Base-by-base conservation (phyloP, 1,140 invertebrate species). In the Aphelenchoides fujianensis region DNA sequence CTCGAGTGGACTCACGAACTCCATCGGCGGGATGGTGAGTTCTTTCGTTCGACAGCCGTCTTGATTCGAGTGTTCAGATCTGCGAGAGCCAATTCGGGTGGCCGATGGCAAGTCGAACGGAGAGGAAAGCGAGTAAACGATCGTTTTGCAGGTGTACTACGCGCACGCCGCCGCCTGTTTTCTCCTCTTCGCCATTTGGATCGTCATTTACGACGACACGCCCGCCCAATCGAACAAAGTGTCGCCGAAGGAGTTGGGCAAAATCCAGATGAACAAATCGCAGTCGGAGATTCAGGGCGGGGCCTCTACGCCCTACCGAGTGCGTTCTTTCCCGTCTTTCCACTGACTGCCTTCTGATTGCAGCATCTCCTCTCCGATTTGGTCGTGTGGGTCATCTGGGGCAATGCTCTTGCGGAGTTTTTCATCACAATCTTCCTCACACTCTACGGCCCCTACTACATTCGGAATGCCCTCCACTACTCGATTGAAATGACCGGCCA, bases 381-480 rank as follows among this genome's bases (percentile, higher is more conserved):
- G 23, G 68, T 70, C 0, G 36, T 72, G 23, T 2, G 34, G 0
- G 72, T 67, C 23, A 37, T 72, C 30, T 72, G 70, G 70, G 16
- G 70, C 3, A 73, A 73, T 30, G 70, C 70, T 23, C 27, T 72
- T 0, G 53, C 70, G 9, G 70, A 72, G 5, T 36, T 71, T 16
- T 59, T 74, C 2, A n/a, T 32, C 19, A 37, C 53, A 23, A 48
- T 72, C n/a, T 72, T 72, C 37, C 72, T 72, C 19, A 48, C 70
- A 3, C 70, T 53, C 2, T 72, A 72, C 28, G 41, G 32, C 34
- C 70, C 70, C 31, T 41, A 74, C 59, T 72, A 72, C 35, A 54
- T 72, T 3, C 35, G 52, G 41, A 72, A 72, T 32, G 70, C 52
- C 48, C 34, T 72, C 2, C 37, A 72, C 23, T 72, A 71, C 71